A percentile compares a stretch with the other conserved stretches of the same genome.
These are phyloP conservation scores for Drosophila mimica DNA, from an alignment of 2,888 invertebrate species.

Conservation along the genomic window DNA sequence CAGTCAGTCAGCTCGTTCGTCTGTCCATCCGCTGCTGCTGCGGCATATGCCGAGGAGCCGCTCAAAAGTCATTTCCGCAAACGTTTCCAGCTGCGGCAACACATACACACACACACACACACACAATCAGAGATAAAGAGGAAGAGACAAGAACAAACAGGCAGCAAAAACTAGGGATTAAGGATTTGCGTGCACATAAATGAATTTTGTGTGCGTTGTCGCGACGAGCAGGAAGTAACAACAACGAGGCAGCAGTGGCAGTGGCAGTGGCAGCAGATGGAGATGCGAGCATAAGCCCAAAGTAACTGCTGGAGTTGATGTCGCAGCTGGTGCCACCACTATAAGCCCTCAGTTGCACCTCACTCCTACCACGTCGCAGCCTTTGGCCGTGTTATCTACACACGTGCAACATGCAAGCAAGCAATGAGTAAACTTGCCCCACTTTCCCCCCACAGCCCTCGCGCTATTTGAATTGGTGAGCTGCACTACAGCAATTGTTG, in stretches of 20 bases:
- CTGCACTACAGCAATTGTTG: slow-evolving; percentile 77
- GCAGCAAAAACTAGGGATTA: slow-evolving; percentile 78
- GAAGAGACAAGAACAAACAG: slow-evolving; percentile 61
- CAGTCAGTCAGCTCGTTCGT: slow-evolving; percentile 20
- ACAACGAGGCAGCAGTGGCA: not conserved
- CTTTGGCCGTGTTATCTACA: slow-evolving; percentile 67
- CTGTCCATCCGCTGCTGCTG: slow-evolving; percentile 20
- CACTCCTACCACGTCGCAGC: not conserved
- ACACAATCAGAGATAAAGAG: not conserved
- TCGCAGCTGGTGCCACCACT: slow-evolving; percentile 3
- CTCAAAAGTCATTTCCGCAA: slow-evolving; percentile 81
- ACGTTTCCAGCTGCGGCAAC: slow-evolving; percentile 68
- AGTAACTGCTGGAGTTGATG: slow-evolving; percentile 23
- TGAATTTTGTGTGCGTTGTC: slow-evolving; percentile 78
- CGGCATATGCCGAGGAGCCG: slow-evolving; percentile 71
- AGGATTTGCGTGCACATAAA: slow-evolving; percentile 80
- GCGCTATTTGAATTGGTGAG: slow-evolving; percentile 72
- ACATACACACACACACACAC: slow-evolving; percentile 14
- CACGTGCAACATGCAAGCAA: slow-evolving; percentile 76
- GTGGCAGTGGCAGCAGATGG: not conserved
- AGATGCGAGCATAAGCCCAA: slow-evolving; percentile 25
- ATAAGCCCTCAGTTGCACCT: not conserved
- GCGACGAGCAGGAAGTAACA: slow-evolving; percentile 20
- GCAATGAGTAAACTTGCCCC: slow-evolving; percentile 45
- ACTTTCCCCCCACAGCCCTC: slow-evolving; percentile 2